A percentile compares a stretch with the other conserved stretches of the same genome.
Conservation (phyloP, 1,140 invertebrate genomes). For the Bradynema listronoti region DNA sequence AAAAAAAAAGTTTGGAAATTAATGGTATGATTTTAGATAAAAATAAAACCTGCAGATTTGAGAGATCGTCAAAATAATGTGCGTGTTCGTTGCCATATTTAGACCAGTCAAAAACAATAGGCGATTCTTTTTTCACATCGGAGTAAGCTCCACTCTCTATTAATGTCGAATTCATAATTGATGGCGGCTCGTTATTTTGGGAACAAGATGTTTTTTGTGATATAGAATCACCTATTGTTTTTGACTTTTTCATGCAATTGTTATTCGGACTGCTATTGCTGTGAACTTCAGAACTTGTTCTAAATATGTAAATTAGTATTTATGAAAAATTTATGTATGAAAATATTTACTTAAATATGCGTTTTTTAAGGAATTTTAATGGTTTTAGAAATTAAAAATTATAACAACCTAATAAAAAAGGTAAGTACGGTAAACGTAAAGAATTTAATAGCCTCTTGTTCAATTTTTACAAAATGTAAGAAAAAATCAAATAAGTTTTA, state of each 20-base stretch:
- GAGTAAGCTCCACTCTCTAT: not conserved
- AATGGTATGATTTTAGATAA: too few species aligned
- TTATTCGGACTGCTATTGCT: not conserved
- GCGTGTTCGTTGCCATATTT: not conserved
- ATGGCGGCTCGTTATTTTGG: not conserved
- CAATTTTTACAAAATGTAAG: not conserved
- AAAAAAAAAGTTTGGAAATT: too few species aligned
- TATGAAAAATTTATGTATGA: not conserved
- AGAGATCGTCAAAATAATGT: not conserved
- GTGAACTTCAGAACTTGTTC: not conserved
- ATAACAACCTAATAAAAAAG: too few species aligned
- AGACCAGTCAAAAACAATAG: not conserved
- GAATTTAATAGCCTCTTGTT: not conserved
- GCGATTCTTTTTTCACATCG: not conserved
- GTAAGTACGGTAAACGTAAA: not conserved
- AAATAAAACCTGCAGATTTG: not conserved
- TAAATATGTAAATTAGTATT: not conserved
- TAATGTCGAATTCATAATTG: not conserved
- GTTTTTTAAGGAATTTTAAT: not conserved
- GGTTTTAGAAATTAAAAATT: not conserved
- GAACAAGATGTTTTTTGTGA: not conserved
- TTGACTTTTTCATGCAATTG: slow-evolving; percentile 8
- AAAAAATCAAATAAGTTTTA: not conserved
- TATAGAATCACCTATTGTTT: slow-evolving; percentile 3
- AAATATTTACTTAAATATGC: not conserved